Percentiles rank a stretch among this genome's conserved stretches.
Evolutionary conservation across 2,797 vertebrate species (phyloP).

Genomic region (Phataginus tricuspis): DNA sequence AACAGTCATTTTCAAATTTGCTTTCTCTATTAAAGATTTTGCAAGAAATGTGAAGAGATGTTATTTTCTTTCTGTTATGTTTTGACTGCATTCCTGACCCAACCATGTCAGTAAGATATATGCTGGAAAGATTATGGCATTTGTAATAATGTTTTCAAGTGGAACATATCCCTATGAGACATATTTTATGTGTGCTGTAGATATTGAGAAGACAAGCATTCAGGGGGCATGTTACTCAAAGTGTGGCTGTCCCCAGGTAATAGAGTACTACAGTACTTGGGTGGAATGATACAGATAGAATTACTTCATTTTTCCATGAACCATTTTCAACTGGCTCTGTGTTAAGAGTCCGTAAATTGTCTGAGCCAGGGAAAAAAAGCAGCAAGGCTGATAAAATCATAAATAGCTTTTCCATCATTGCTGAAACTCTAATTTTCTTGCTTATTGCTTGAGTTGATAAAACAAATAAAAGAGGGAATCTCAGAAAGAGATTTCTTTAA

Average conservation of each 20-base stretch:
- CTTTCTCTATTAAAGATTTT: constrained; percentile 64
- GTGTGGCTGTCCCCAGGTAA: constrained; percentile 32
- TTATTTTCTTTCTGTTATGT: constrained; percentile 61
- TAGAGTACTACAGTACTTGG: constrained; percentile 59
- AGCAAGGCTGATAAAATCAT: constrained; percentile 83
- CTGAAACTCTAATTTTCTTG: constrained; percentile 88
- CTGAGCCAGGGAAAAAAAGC: constrained; percentile 72
- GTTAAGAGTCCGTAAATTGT: constrained; percentile 81
- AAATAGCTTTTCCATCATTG: constrained; percentile 84
- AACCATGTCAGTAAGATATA: constrained; percentile 56
- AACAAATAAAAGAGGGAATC: constrained; percentile 88
- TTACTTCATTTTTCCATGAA: constrained; percentile 80
- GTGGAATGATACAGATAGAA: constrained; percentile 80
- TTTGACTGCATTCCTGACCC: constrained; percentile 64
- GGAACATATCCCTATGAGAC: constrained; percentile 72
- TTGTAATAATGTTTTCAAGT: constrained; percentile 80
- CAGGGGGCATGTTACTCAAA: constrained; percentile 61
- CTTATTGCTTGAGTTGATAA: constrained; percentile 89
- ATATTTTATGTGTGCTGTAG: constrained; percentile 73
- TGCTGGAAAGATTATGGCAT: constrained; percentile 76
- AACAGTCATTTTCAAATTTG: constrained; percentile 64
- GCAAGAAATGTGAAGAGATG: constrained; percentile 59
- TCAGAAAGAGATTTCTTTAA: constrained; percentile 85
- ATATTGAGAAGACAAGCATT: constrained; percentile 76
- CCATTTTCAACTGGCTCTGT: constrained; percentile 79